phyloP scores from a whole-genome alignment of 2,113 vertebrate genomes.

The Podiceps cristatus region DNA sequence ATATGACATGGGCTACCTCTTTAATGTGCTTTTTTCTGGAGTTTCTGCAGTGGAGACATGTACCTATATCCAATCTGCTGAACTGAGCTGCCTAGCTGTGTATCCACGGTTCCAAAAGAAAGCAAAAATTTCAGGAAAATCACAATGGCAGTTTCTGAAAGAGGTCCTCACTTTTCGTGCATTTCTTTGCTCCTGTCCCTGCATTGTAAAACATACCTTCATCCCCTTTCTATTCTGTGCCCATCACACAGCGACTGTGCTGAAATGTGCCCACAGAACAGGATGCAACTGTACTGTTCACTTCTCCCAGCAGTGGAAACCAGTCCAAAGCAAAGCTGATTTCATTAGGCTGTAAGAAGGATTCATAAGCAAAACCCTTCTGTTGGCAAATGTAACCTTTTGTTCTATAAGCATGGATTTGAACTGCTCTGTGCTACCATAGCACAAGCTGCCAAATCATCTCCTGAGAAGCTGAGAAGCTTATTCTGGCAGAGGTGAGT shows the following conservation, averaged over 20 bases:
- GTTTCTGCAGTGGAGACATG: rapidly evolving
- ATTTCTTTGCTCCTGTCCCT: neutral
- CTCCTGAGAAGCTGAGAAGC: neutral
- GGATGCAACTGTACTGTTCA: neutral
- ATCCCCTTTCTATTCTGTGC: neutral
- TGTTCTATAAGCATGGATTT: neutral
- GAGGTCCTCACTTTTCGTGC: neutral
- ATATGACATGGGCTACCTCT: neutral
- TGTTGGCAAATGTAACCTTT: neutral
- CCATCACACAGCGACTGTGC: neutral
- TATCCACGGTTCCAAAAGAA: neutral
- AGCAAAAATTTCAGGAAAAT: neutral
- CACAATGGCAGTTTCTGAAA: neutral
- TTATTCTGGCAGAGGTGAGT: neutral
- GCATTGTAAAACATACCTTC: neutral
- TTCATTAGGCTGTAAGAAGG: neutral
- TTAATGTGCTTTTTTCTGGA: neutral
- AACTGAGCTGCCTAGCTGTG: neutral
- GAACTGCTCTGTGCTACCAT: neutral
- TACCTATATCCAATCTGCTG: neutral
- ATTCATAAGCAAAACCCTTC: neutral
- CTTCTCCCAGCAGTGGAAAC: neutral
- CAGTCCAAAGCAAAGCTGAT: neutral
- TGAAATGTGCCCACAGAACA: neutral
- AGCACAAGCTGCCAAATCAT: neutral